These are phyloP conservation scores for Sarcoramphus papa DNA, from an alignment of 2,797 vertebrate genomes.

Conservation along the genomic window DNA sequence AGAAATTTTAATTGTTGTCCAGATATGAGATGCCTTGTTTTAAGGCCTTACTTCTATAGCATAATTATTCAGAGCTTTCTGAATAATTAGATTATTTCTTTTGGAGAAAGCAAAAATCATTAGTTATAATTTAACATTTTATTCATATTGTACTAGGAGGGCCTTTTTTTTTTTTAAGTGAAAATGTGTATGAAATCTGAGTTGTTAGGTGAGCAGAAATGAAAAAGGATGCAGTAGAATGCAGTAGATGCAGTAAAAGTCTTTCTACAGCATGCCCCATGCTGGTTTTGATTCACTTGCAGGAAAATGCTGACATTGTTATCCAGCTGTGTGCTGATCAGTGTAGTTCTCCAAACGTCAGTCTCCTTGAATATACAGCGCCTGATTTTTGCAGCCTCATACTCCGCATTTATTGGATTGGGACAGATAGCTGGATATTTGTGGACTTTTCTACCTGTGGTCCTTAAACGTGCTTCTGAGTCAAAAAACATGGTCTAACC, in stretches of 20 bases:
- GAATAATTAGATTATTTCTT: not conserved
- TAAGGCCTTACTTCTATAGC: not conserved
- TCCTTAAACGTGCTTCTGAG: not conserved
- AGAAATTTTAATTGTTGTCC: not conserved
- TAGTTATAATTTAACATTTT: not conserved
- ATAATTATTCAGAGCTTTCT: not conserved
- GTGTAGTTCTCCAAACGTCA: not conserved
- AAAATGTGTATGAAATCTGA: not conserved
- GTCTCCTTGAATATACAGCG: not conserved
- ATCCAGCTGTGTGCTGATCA: not conserved
- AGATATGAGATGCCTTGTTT: not conserved
- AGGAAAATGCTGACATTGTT: not conserved
- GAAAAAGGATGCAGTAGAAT: not conserved
- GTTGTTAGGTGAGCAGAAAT: not conserved
- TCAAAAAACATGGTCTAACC: not conserved
- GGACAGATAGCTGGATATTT: not conserved
- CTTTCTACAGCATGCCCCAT: not conserved
- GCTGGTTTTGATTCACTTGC: not conserved
- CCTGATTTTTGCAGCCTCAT: not conserved
- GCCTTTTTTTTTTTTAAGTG: no score
- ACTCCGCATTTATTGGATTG: not conserved
- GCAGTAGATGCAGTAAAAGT: not conserved
- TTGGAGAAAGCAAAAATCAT: not conserved
- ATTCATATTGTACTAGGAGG: not conserved
- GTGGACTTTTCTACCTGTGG: not conserved